These are phyloP conservation scores for Erythrolamprus reginae DNA, from an alignment of 2,113 vertebrate genomes.

Conservation along the genomic window DNA sequence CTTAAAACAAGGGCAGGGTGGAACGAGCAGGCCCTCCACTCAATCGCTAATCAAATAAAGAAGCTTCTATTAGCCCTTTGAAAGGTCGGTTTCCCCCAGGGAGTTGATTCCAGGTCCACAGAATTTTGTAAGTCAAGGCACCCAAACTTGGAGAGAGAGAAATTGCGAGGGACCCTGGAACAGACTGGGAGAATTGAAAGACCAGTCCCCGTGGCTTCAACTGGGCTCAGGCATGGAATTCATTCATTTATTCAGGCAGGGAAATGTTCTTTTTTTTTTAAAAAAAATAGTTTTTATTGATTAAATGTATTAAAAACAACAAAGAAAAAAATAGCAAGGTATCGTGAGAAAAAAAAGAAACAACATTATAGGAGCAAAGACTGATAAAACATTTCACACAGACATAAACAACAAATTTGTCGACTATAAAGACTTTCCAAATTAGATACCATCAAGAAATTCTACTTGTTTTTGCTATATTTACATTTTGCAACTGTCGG, in stretches of 20 bases:
- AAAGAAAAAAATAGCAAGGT: no score
- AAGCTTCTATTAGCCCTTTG: background rate
- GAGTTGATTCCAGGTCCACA: background rate
- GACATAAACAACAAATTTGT: no score
- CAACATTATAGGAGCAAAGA: no score
- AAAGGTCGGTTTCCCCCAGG: background rate
- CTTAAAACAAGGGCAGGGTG: background rate
- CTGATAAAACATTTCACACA: no score
- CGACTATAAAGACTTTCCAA: no score
- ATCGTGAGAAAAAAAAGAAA: no score
- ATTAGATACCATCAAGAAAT: no score
- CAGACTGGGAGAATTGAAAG: background rate
- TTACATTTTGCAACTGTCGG: no score
- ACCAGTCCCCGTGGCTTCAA: background rate
- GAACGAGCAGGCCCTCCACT: background rate
- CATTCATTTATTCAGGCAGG: background rate
- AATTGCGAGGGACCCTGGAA: background rate
- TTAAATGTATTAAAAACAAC: no score
- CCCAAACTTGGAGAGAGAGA: background rate
- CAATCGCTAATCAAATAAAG: background rate
- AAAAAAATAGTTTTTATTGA: no score
- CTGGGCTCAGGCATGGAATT: background rate
- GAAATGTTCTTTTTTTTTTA: no score
- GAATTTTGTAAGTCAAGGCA: background rate
- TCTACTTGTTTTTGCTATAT: no score